These are phyloP conservation scores for Microchrysa polita DNA, from an alignment of 2,888 invertebrate species.

Conservation along the genomic window DNA sequence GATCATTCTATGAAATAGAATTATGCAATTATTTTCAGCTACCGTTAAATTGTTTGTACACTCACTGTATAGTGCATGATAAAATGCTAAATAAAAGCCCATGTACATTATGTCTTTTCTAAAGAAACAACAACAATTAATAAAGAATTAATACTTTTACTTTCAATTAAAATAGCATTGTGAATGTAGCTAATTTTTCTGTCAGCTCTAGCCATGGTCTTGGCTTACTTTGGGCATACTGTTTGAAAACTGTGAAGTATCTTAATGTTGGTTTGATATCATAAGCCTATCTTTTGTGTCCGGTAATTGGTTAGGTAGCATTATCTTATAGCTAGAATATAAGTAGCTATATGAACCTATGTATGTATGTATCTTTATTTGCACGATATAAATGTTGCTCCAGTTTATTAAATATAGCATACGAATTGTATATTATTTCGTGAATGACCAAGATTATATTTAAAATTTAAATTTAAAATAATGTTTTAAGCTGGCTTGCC, in stretches of 20 bases:
- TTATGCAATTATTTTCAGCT: too few relatives aligned
- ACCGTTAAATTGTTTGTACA: too few relatives aligned
- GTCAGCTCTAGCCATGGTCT: not conserved
- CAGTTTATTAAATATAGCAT: not conserved
- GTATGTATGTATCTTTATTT: not conserved
- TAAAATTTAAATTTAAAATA: too few relatives aligned
- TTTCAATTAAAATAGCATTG: not conserved
- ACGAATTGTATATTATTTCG: too few relatives aligned
- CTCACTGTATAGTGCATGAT: too few relatives aligned
- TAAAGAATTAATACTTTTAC: not conserved
- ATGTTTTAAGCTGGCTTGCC: too few relatives aligned
- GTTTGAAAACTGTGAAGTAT: not conserved
- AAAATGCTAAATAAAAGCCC: too few relatives aligned
- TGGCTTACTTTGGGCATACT: not conserved
- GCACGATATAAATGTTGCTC: too few relatives aligned
- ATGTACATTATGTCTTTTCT: too few relatives aligned
- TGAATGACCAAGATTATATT: too few relatives aligned
- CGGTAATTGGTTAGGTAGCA: not conserved
- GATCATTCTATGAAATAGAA: too few relatives aligned
- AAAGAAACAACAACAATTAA: too few relatives aligned
- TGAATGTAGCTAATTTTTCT: constrained; percentile 1
- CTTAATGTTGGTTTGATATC: constrained; percentile 5
- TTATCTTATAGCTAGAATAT: not conserved
- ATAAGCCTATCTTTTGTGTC: not conserved
- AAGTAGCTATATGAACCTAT: not conserved